Evolutionary conservation across 1,140 invertebrate species (phyloP), one percentile per base, ranked within the genome.

Genomic region (Bombus impatiens): DNA sequence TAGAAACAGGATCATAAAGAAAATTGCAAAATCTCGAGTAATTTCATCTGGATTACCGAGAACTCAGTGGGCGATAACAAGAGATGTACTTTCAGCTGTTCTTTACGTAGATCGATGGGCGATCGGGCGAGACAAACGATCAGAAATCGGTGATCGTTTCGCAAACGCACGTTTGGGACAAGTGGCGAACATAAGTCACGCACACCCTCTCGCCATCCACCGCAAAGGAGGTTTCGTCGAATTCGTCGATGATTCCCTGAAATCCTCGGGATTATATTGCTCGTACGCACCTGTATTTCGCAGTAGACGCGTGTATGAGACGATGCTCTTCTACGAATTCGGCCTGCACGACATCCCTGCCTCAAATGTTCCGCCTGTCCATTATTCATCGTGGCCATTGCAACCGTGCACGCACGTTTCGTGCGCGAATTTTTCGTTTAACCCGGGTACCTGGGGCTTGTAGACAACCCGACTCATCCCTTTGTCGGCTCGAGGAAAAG

Each of bases 321-420:
- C 53, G 86, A 57, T 59, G 59, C 53, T 79, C 76, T 87, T 79
- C 86, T 84, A 87, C 82, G 86, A 87, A 87, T 75, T 75, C 76
- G 28, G 70, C 68, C 40, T 28, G 81, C 81, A 72, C 42, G 85
- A 65, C 67, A 42, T 82, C 72, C 32, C 25, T 22, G 53, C 62
- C 79, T 53, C 53, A 74, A 82, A 68, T 77, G 62, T 77, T 75
- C 71, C 35, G 71, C 32, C 35, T 68, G 71, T 57, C 32, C 81
- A 78, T 84, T 83, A 86, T 82, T 87, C 77, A 85, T 79, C 42
- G 15, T 2, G 47, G n/a, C 57, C 40, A 42, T 25, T 70, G 72
- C 44, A 59, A 70, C 18, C 42, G 65, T 40, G 74, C 80, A 76
- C 74, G 72, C 80, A 77, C 80, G 42, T 37, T 83, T 59, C 72